A percentile compares a stretch with the other conserved stretches of the same genome.
These are phyloP conservation scores for Cabera pusaria DNA, from an alignment of 2,888 invertebrate species.

Conservation along the genomic window DNA sequence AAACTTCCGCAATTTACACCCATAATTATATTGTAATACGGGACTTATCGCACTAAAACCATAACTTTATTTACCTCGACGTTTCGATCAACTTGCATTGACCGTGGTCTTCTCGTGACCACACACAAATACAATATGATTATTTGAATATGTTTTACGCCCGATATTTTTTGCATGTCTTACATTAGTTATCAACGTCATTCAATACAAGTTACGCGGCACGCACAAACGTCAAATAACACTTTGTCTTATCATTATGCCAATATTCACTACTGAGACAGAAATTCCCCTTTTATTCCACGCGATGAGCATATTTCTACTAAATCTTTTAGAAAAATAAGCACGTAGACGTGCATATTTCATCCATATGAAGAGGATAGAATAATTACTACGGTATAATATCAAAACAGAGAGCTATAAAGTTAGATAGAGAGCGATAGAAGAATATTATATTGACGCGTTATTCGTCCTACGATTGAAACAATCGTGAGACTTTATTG, in stretches of 20 bases:
- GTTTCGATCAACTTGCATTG: no score
- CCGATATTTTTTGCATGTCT: no score
- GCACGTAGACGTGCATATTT: slow-evolving; percentile 33
- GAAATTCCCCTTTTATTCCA: slow-evolving; percentile 10
- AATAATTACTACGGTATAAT: slow-evolving; percentile 26
- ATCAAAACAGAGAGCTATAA: slow-evolving; percentile 61
- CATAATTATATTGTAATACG: no score
- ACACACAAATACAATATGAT: no score
- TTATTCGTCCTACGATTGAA: slow-evolving; percentile 35
- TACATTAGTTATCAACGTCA: no score
- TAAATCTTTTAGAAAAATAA: slow-evolving; percentile 40
- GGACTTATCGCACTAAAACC: no score
- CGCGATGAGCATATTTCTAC: slow-evolving; percentile 14
- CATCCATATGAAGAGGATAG: slow-evolving; percentile 15
- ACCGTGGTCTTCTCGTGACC: no score
- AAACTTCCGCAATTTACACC: no score
- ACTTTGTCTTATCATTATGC: slow-evolving; percentile 15
- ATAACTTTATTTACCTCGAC: no score
- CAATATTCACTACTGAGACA: slow-evolving; percentile 14
- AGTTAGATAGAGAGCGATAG: slow-evolving; percentile 64
- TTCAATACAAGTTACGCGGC: no score
- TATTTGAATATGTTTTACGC: no score
- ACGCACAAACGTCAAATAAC: slow-evolving; percentile 11
- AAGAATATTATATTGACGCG: slow-evolving; percentile 32
- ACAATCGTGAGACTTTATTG: slow-evolving; percentile 57